Percentiles rank a stretch among this genome's conserved stretches.
Conservation (phyloP, 2,797 vertebrate genomes). For the Masticophis lateralis region DNA sequence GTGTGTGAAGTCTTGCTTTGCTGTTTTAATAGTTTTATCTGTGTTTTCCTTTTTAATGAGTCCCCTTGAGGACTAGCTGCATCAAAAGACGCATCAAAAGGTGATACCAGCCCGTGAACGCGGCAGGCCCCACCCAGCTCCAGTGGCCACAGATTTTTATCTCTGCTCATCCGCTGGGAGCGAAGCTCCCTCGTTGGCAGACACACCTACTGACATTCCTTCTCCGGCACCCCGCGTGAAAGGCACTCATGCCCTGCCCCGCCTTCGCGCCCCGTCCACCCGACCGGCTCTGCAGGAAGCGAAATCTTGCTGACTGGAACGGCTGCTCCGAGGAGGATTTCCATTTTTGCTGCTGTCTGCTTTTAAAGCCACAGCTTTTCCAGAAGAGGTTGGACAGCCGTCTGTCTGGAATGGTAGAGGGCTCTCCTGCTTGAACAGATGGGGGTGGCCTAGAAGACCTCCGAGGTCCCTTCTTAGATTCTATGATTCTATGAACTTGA, state of each 20-base stretch:
- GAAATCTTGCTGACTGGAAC: neutral
- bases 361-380: neutral
- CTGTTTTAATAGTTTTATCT: neutral
- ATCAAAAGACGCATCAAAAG: neutral
- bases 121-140: neutral
- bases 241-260: neutral
- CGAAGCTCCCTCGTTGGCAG: neutral
- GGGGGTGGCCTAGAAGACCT: too few species aligned
- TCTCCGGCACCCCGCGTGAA: neutral
- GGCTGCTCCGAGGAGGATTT: neutral
- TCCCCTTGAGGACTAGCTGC: neutral
- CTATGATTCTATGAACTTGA: too few species aligned
- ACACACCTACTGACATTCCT: neutral
- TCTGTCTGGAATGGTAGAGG: neutral
- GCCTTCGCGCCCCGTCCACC: neutral
- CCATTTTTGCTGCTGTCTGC: neutral
- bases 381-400: neutral
- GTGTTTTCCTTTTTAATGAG: neutral
- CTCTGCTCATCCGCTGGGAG: neutral
- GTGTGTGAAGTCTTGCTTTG: neutral
- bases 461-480: too few species aligned
- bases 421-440: too few species aligned
- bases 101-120: neutral
- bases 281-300: neutral
- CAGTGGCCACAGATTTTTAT: neutral